These are phyloP conservation scores for Callaeas wilsoni DNA, from an alignment of 2,113 vertebrate genomes.

Conservation along the genomic window DNA sequence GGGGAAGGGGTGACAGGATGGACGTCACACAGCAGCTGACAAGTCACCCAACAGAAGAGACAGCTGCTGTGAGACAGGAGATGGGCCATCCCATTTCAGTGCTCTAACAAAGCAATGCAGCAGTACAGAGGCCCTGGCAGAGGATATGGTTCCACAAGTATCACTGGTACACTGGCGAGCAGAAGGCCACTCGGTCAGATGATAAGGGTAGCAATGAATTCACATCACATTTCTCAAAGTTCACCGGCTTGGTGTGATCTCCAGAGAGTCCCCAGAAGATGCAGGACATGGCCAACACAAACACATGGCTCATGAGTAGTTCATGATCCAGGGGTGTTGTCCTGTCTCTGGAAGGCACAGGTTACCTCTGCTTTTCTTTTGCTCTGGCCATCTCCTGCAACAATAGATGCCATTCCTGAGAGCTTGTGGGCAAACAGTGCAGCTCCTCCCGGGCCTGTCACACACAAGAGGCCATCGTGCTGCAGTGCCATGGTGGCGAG, in stretches of 20 bases:
- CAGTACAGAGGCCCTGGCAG: not conserved
- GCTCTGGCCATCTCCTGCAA: not conserved
- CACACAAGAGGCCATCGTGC: not conserved
- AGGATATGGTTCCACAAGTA: not conserved
- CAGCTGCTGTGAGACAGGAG: not conserved
- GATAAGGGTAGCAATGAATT: not conserved
- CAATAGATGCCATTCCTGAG: not conserved
- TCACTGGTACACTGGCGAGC: not conserved
- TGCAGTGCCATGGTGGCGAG: not conserved
- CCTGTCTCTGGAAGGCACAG: not conserved
- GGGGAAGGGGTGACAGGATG: not conserved
- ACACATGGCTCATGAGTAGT: rapidly evolving
- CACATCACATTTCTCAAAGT: not conserved
- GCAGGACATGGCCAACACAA: not conserved
- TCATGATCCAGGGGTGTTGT: not conserved
- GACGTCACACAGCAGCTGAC: not conserved
- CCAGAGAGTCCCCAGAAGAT: not conserved
- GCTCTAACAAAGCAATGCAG: not conserved
- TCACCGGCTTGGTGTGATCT: not conserved
- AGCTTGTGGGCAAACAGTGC: not conserved
- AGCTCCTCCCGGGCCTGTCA: not conserved
- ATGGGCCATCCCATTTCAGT: not conserved
- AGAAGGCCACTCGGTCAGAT: not conserved
- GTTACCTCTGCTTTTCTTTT: not conserved
- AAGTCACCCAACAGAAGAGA: not conserved